phyloP scores from a whole-genome alignment of 2,888 invertebrate genomes.

The Amblyjoppa proteus region DNA sequence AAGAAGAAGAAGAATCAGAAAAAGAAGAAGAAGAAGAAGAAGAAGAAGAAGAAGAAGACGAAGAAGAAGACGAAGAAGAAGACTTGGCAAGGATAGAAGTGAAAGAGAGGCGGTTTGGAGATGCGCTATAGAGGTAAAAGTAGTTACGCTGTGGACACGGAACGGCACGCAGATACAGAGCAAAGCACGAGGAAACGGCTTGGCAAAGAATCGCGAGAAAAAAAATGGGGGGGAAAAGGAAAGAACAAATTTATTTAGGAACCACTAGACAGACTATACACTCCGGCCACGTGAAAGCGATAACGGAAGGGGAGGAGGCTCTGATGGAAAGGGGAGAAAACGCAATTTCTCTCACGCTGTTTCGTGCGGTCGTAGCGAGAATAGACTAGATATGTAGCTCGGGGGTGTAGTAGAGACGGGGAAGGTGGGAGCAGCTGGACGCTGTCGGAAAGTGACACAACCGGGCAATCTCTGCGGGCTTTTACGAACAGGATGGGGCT shows the following conservation, averaged over 20 bases:
- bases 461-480: constrained; percentile 37
- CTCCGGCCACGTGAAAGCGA: constrained; percentile 7
- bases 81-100: not conserved
- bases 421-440: not conserved
- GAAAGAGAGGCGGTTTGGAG: constrained; percentile 9
- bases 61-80: not conserved
- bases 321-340: not conserved
- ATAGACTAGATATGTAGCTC: not conserved
- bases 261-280: constrained; percentile 14
- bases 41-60: too few species aligned
- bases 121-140: constrained; percentile 23
- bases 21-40: not conserved
- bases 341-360: not conserved
- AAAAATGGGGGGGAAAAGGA: not conserved
- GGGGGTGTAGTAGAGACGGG: not conserved
- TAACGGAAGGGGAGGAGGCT: not conserved
- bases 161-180: constrained; percentile 10
- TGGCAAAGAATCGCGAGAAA: not conserved
- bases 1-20: not conserved
- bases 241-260: constrained; percentile 53
- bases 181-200: constrained; percentile 14
- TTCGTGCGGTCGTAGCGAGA: constrained; percentile 26
- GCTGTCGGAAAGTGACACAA: constrained; percentile 31
- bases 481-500: constrained; percentile 1
- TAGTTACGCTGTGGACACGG: constrained; percentile 27